Base-by-base conservation (phyloP, 2,888 invertebrate genomes). In the Xanthorhoe spadicearia region DNA sequence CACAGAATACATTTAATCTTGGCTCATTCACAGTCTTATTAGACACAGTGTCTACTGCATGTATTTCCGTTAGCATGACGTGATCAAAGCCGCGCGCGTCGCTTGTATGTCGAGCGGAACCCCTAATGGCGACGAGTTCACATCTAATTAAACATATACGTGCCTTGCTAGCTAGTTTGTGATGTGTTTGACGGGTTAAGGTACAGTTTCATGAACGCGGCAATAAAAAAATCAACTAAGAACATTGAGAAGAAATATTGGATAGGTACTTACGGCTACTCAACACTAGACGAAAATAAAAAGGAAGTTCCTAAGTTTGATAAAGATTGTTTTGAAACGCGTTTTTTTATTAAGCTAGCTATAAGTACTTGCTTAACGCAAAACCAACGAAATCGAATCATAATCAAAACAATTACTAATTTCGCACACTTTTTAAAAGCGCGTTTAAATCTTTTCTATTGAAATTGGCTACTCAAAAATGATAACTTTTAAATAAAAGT, bases 121-220 rank as follows among this genome's bases (percentile, higher is more conserved):
- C 70, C 70, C 62, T 69, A 70, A 73, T 72, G 69, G 69, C 57
- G 76, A 62, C 79, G 77, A 78, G 75, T 79, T 82, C 77, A 71
- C 81, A 78, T 83, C 78, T 83, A 85, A 86, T 86, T 85, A 83
- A 78, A 83, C 79, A 79, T 80, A 78, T 77, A 32, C 52, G 19
- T 35, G 32, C 10, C 18, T 32, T 28, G 48, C 54, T 50, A 19
- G 50, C 5, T 13, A n/a, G 38, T 43, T 43, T 38, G 35, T 54
- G 43, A 50, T 50, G 35, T 35, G 46, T 13, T 18, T 49, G 53
- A 61, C 18, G 35, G 35, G 54, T 61, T 61, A 54, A 54, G 49
- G 54, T 23, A 32, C 54, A 8, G 48, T 61, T 23, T 48, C 7
- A 15, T 6, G 8, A 6, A 15, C 48, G 48, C 48, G 48, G 17